Evolutionary conservation across 2,888 invertebrate genomes (phyloP).

Genomic region (Thereva nobilitata): DNA sequence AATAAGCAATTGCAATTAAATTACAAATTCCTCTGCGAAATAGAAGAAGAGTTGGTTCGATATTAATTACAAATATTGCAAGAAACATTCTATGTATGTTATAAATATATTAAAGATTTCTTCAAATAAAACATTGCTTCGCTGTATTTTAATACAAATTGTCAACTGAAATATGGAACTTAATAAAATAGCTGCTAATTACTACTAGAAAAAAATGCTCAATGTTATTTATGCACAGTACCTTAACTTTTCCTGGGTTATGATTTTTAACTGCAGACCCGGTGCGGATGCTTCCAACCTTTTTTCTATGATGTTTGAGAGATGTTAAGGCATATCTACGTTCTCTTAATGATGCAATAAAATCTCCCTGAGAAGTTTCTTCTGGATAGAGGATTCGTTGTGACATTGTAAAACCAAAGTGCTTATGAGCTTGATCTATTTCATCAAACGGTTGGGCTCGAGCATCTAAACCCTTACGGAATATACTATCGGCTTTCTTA

Average conservation of each 20-base stretch:
- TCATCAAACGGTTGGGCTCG: slow-evolving; percentile 81
- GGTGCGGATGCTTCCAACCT: slow-evolving; percentile 62
- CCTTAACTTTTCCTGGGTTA: slow-evolving; percentile 52
- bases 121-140: too few relatives aligned
- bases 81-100: too few relatives aligned
- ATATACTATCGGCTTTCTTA: slow-evolving; percentile 81
- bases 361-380: slow-evolving; percentile 63
- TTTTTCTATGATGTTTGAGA: slow-evolving; percentile 69
- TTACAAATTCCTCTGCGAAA: too few relatives aligned
- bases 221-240: too few relatives aligned
- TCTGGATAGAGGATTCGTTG: slow-evolving; percentile 59
- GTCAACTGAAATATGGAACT: too few relatives aligned
- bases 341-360: slow-evolving; percentile 67
- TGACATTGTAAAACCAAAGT: slow-evolving; percentile 57
- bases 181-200: too few relatives aligned
- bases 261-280: slow-evolving; percentile 53
- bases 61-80: too few relatives aligned
- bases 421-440: slow-evolving; percentile 74
- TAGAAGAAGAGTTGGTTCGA: too few relatives aligned
- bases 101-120: too few relatives aligned
- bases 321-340: slow-evolving; percentile 78
- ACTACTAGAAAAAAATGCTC: too few relatives aligned
- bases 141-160: too few relatives aligned
- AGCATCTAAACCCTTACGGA: slow-evolving; percentile 73
- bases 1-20: too few relatives aligned